These are phyloP conservation scores for Melinopterus prodromus DNA, from an alignment of 2,888 invertebrate species.

Conservation along the genomic window DNA sequence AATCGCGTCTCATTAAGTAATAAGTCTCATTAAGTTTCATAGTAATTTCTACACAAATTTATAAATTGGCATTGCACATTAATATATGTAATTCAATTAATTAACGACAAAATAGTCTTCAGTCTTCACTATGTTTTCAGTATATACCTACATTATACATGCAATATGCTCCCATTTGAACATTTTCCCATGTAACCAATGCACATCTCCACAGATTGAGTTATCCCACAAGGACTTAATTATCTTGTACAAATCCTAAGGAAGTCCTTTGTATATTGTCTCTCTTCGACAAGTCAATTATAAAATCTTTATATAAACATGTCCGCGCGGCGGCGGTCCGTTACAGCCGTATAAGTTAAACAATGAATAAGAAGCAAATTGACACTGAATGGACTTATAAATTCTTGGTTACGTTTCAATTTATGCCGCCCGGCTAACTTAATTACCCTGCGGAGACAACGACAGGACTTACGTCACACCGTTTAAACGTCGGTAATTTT, in stretches of 20 bases:
- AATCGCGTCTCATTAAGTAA: too few species aligned
- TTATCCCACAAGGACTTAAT: neutral
- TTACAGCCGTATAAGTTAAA: slow-evolving; percentile 18
- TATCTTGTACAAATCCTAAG: neutral
- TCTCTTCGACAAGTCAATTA: slow-evolving; percentile 9
- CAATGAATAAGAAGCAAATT: slow-evolving; percentile 40
- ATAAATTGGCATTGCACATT: too few species aligned
- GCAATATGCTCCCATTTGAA: neutral
- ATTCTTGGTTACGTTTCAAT: slow-evolving; percentile 43
- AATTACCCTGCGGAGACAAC: slow-evolving; percentile 29
- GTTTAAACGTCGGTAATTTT: slow-evolving; percentile 7
- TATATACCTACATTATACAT: too few species aligned
- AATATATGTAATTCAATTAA: too few species aligned
- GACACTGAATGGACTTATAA: slow-evolving; percentile 43
- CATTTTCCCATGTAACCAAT: neutral
- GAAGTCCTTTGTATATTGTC: neutral
- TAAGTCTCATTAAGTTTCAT: too few species aligned
- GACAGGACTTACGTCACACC: slow-evolving; percentile 17
- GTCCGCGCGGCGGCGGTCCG: slow-evolving; percentile 16
- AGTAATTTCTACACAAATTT: too few species aligned
- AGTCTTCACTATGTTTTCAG: too few species aligned
- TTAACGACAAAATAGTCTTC: too few species aligned
- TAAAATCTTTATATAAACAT: slow-evolving; percentile 24
- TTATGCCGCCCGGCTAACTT: slow-evolving; percentile 35
- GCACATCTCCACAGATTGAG: neutral